Evolutionary conservation across 2,888 invertebrate genomes (phyloP).

Genomic region (Dendrolimus pini): DNA sequence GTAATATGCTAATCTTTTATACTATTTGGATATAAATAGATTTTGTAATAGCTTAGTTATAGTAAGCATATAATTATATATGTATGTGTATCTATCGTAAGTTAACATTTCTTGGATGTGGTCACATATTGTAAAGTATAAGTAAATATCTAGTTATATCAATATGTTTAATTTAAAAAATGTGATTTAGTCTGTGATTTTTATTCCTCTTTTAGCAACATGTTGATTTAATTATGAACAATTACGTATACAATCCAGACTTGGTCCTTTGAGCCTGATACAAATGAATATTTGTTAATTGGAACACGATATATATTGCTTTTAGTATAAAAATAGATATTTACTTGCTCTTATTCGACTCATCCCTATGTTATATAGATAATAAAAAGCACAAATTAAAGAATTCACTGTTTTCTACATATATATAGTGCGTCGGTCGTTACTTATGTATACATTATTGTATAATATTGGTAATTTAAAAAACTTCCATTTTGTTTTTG

Average conservation of each 20-base stretch:
- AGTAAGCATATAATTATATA: constrained; percentile 38
- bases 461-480: constrained; percentile 2
- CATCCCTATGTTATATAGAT: not conserved
- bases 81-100: constrained; percentile 14
- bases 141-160: constrained; percentile 10
- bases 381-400: not conserved
- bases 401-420: not conserved
- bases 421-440: not conserved
- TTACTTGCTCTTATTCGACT: not conserved
- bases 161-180: not conserved
- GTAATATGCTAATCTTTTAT: constrained; percentile 40
- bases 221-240: not conserved
- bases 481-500: constrained; percentile 19
- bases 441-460: constrained; percentile 8
- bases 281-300: not conserved
- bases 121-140: constrained; percentile 1
- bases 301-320: too few relatives aligned
- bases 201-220: not conserved
- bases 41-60: constrained; percentile 47
- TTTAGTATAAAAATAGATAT: not conserved
- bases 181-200: not conserved
- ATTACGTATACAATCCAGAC: not conserved
- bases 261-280: not conserved
- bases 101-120: not conserved
- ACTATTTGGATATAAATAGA: constrained; percentile 44